Evolutionary conservation across 1,140 invertebrate genomes (phyloP), one percentile per base, ranked within the genome.

Genomic region (Cydia pomonella): DNA sequence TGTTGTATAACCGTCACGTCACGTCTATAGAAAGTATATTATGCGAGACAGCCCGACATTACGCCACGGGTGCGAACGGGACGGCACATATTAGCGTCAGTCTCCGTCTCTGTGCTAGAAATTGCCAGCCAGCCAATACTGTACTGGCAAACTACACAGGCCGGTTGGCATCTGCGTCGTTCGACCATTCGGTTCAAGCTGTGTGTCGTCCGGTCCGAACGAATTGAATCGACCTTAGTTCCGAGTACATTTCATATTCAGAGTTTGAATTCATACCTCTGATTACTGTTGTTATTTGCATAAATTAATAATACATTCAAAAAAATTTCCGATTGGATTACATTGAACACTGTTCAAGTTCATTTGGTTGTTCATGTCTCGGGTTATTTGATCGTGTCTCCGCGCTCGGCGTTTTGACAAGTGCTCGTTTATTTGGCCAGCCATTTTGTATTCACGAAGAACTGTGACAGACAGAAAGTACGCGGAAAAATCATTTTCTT

Each of bases 51-150:
- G 74, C 72, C 27, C 76, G 73, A 81, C 72, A 71, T n/a, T 62
- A 66, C 72, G 16, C 13, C 12, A n/a, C 10, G 3, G 18, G 85
- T 76, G 77, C 29, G 79, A 91, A 44, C 77, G 80, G 82, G 86
- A 90, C 38, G 78, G 76, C 41, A 18, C 66, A 78, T 41, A 16
- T 27, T 74, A 77, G 72, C 78, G 77, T 79, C 76, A 79, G 74
- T 53, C 79, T 80, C 78, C 75, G 50, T 53, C 50, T 53, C 50
- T 53, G n/a, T 69, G 79, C 80, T 86, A 83, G 84, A 78, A 83
- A 84, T 85, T 89, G 87, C 84, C 84, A 87, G 82, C 78, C 82
- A 84, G 82, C 85, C 88, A 89, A 89, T 90, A 85, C 85, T 92
- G 88, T 88, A 92, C 78, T 81, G 81, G 82, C 82, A 81, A 63